Conservation (phyloP, 2,888 invertebrate genomes). For the Brachycybe producta region DNA sequence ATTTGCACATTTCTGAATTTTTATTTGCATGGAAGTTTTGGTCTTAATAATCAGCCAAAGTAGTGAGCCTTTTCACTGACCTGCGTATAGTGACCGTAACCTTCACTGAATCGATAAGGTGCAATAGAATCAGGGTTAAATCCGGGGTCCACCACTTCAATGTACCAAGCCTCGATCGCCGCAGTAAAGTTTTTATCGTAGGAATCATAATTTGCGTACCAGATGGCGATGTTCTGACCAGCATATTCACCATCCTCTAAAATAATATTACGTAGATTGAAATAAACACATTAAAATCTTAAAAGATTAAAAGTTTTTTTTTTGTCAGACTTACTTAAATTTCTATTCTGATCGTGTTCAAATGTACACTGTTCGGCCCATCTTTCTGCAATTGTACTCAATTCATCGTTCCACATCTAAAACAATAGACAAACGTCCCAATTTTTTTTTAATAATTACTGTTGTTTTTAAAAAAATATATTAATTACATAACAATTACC, state of each 20-base stretch:
- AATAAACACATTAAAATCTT: no score
- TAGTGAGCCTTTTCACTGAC: neutral
- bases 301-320: neutral
- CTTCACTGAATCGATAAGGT: slow-evolving; percentile 9
- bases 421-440: neutral
- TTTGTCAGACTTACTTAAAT: neutral
- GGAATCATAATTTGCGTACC: neutral
- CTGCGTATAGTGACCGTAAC: slow-evolving; percentile 42
- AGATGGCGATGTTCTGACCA: slow-evolving; percentile 1
- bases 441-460: neutral
- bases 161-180: slow-evolving; percentile 14
- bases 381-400: slow-evolving; percentile 30
- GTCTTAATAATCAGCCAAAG: neutral
- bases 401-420: slow-evolving; percentile 28
- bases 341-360: slow-evolving; percentile 24
- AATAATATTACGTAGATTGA: neutral
- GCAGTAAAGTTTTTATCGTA: neutral
- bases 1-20: no score
- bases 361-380: slow-evolving; percentile 32
- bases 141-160: slow-evolving; percentile 13
- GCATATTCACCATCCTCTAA: neutral
- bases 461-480: neutral
- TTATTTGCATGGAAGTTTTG: no score
- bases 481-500: slow-evolving; percentile 36
- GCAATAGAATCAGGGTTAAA: slow-evolving; percentile 5